phyloP scores from a whole-genome alignment of 2,113 vertebrate species.

The Sphyrna mokarran region DNA sequence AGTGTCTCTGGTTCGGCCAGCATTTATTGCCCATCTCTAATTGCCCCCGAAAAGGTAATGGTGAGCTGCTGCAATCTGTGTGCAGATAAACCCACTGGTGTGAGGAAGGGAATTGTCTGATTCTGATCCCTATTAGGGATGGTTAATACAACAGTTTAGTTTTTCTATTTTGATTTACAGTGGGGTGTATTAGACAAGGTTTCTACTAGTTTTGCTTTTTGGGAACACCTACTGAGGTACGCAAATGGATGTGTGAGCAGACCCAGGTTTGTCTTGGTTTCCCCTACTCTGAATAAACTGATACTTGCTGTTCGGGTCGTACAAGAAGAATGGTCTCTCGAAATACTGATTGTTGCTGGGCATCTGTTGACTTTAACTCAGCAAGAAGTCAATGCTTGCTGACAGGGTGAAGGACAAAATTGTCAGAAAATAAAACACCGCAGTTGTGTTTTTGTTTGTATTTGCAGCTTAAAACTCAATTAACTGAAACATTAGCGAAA shows the following conservation, averaged over 20 bases:
- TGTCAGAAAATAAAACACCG: neutral
- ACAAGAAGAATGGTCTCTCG: neutral
- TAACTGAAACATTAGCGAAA: conserved; percentile 76
- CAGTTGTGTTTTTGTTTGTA: neutral
- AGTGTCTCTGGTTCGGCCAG: too few relatives aligned
- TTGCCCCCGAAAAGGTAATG: too few relatives aligned
- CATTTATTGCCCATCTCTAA: too few relatives aligned
- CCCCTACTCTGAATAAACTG: neutral
- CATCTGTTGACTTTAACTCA: neutral
- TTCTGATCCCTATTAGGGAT: neutral
- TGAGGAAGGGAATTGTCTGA: neutral
- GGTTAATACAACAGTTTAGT: neutral
- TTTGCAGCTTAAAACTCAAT: conserved; percentile 81
- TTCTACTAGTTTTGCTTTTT: neutral
- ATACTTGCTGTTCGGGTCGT: neutral
- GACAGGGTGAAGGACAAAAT: neutral
- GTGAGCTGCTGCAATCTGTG: too few relatives aligned
- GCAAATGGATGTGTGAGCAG: neutral
- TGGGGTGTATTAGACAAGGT: neutral
- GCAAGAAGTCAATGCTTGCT: neutral
- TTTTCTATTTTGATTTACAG: neutral
- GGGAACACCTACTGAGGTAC: neutral
- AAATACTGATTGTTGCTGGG: neutral
- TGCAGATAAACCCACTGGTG: too few relatives aligned
- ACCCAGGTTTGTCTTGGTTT: neutral